phyloP scores from a whole-genome alignment of 2,888 invertebrate genomes.

The Acanthococcus lagerstroemiae region DNA sequence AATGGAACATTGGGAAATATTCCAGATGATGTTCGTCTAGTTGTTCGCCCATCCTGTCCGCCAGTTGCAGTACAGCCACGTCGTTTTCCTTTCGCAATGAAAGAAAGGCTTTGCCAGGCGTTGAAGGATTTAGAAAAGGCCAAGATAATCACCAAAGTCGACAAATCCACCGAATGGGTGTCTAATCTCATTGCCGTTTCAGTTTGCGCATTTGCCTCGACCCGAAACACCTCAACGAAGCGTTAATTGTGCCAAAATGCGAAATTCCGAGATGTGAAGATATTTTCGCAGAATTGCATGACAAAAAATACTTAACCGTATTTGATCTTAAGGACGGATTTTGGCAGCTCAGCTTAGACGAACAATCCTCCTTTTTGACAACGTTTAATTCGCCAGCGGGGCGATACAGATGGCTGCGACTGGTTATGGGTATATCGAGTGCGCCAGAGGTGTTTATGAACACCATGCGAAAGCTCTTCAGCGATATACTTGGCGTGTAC shows the following conservation, averaged over 20 bases:
- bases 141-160: not conserved
- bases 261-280: not conserved
- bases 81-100: not conserved
- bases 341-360: slow-evolving; percentile 33
- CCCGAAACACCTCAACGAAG: not conserved
- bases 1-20: not conserved
- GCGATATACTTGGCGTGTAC: not conserved
- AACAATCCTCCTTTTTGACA: slow-evolving; percentile 33
- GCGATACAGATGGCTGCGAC: slow-evolving; percentile 31
- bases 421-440: slow-evolving; percentile 34
- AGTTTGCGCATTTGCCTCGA: not conserved
- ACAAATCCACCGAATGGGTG: not conserved
- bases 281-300: not conserved
- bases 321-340: not conserved
- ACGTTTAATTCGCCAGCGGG: slow-evolving; percentile 37
- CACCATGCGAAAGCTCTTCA: not conserved
- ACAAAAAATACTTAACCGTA: not conserved
- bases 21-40: not conserved
- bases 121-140: not conserved
- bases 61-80: not conserved
- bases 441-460: slow-evolving; percentile 33
- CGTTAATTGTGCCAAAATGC: not conserved
- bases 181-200: not conserved
- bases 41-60: not conserved
- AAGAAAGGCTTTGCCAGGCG: not conserved